Percentiles rank a stretch among this genome's conserved stretches.
These are phyloP conservation scores for Sapayoa aenigma DNA, from an alignment of 2,113 vertebrate genomes.

Conservation along the genomic window DNA sequence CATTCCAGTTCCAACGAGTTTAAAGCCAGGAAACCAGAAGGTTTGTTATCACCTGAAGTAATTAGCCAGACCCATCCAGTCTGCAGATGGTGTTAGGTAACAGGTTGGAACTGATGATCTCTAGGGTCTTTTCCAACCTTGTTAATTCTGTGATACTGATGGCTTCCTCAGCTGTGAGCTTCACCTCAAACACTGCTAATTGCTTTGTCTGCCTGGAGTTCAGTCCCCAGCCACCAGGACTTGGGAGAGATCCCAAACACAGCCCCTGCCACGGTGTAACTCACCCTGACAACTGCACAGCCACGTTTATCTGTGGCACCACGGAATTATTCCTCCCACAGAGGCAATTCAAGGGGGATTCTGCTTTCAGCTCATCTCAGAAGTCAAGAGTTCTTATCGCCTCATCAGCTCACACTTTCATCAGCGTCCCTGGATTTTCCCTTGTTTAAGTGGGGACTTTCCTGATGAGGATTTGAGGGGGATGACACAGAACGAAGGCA, in stretches of 20 bases:
- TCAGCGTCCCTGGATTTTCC: neutral
- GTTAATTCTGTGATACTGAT: no score
- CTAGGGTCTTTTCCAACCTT: no score
- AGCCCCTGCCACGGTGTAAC: neutral
- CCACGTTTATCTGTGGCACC: neutral
- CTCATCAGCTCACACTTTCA: neutral
- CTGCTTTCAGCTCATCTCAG: neutral
- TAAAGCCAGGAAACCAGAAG: neutral
- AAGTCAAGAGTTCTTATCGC: neutral
- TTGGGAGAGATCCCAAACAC: neutral
- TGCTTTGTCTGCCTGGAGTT: neutral
- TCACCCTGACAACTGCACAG: rapidly evolving
- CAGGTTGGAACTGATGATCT: no score
- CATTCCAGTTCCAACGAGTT: neutral
- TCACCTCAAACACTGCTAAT: neutral
- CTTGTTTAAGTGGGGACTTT: neutral
- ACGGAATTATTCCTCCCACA: neutral
- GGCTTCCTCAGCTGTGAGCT: neutral
- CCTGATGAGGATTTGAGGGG: neutral
- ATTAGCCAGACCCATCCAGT: neutral
- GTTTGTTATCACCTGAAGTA: neutral
- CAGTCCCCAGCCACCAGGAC: neutral
- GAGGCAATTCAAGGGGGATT: neutral
- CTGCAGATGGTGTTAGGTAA: no score
- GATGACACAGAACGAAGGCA: neutral